phyloP scores from a whole-genome alignment of 2,113 vertebrate species.

The Callipepla squamata region DNA sequence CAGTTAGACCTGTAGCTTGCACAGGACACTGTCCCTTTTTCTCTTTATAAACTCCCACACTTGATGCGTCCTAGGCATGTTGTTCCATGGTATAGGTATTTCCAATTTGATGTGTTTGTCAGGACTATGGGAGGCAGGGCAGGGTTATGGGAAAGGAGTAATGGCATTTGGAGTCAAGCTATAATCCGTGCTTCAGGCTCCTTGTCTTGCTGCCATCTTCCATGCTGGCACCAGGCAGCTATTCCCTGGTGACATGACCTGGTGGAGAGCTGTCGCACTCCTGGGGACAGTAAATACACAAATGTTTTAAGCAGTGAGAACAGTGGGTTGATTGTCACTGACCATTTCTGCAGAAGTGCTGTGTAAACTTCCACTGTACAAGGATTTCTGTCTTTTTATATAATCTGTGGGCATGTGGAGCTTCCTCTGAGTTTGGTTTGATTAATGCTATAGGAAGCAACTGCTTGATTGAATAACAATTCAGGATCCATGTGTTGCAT shows the following conservation, averaged over 20 bases:
- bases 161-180: not conserved
- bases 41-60: not conserved
- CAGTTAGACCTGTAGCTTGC: not conserved
- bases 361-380: rapidly evolving
- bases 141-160: not conserved
- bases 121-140: not conserved
- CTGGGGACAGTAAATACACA: rapidly evolving
- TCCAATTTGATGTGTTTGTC: rapidly evolving
- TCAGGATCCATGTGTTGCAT: not conserved
- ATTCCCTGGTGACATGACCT: rapidly evolving
- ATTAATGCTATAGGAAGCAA: not conserved
- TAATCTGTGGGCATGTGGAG: rapidly evolving
- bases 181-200: rapidly evolving
- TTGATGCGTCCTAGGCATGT: not conserved
- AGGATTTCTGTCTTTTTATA: not conserved
- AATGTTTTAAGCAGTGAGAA: rapidly evolving
- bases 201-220: not conserved
- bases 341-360: rapidly evolving
- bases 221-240: not conserved
- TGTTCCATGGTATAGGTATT: rapidly evolving
- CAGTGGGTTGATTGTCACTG: not conserved
- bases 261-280: rapidly evolving
- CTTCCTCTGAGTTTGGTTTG: not conserved
- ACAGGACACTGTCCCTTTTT: not conserved
- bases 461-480: not conserved